Percentiles rank a stretch among this genome's conserved stretches.
Evolutionary conservation across 2,113 vertebrate genomes (phyloP).

Genomic region (Dicaeum eximium): DNA sequence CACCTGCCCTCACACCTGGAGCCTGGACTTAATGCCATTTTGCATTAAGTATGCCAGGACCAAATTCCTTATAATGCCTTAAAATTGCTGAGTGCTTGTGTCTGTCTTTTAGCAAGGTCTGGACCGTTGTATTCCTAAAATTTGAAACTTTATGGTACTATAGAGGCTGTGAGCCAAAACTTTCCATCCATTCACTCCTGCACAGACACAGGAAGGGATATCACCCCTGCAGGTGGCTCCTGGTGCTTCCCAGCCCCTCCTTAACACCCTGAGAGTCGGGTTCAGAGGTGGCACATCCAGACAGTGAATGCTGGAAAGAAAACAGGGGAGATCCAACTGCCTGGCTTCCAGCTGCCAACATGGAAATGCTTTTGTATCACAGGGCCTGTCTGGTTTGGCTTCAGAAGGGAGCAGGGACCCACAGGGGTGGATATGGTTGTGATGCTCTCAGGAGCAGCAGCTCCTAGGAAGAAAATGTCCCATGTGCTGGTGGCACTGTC

Average conservation of each 20-base stretch:
- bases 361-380: neutral
- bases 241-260: neutral
- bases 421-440: rapidly evolving
- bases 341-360: neutral
- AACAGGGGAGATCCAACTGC: neutral
- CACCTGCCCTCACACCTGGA: neutral
- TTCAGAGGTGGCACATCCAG: neutral
- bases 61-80: neutral
- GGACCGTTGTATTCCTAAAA: neutral
- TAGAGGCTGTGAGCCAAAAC: neutral
- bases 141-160: neutral
- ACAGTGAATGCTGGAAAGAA: neutral
- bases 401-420: neutral
- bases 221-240: neutral
- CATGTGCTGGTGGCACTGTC: neutral
- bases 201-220: neutral
- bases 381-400: neutral
- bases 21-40: neutral
- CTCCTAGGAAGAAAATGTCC: neutral
- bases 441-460: neutral
- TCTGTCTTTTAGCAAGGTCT: neutral
- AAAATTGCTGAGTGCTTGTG: rapidly evolving
- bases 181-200: neutral
- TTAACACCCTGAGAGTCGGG: rapidly evolving
- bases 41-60: neutral